Evolutionary conservation across 1,140 invertebrate species (phyloP).

Genomic region (Bombus pascuorum): DNA sequence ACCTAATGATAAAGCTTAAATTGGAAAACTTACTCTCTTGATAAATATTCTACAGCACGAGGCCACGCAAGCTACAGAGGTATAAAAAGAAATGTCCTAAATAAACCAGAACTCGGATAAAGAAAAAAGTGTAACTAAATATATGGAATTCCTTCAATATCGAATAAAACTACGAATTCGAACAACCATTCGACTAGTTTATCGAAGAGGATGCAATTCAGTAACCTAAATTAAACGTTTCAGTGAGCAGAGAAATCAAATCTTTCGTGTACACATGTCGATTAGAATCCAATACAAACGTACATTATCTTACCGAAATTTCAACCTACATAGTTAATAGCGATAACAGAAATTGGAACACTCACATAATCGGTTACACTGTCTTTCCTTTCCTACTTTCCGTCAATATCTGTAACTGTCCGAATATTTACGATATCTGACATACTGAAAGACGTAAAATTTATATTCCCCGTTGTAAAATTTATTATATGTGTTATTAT

Average conservation of each 20-base stretch:
- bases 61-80: too few relatives aligned
- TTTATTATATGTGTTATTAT: too few relatives aligned
- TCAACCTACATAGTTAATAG: background rate
- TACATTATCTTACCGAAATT: slow-evolving; percentile 18
- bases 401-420: too few relatives aligned
- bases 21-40: too few relatives aligned
- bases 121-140: too few relatives aligned
- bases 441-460: background rate
- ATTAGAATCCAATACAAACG: background rate
- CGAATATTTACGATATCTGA: too few relatives aligned
- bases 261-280: background rate
- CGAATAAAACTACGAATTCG: background rate
- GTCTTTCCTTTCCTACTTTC: background rate
- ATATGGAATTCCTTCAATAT: too few relatives aligned
- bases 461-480: background rate
- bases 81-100: background rate
- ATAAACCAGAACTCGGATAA: background rate
- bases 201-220: background rate
- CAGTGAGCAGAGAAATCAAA: background rate
- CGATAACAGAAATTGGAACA: slow-evolving; percentile 49
- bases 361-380: background rate
- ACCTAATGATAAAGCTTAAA: too few relatives aligned
- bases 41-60: too few relatives aligned
- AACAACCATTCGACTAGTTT: background rate
- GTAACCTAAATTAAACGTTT: background rate